Evolutionary conservation across 2,888 invertebrate species (phyloP), one percentile per base, ranked within the genome.

Genomic region (Augochlorella aurata): DNA sequence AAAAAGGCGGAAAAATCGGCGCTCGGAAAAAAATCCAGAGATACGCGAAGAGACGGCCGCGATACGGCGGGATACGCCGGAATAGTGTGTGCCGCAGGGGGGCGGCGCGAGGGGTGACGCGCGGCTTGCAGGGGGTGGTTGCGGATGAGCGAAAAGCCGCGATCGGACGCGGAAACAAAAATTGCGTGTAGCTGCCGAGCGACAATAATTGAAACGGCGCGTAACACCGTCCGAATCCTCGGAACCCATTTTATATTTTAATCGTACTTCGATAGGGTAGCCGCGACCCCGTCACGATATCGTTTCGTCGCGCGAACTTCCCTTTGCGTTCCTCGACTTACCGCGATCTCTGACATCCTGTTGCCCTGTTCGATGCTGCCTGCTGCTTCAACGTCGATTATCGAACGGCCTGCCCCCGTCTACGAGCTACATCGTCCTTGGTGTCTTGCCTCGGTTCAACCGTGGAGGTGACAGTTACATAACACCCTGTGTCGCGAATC

Each of bases 191-290:
- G 89, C 88, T 88, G 75, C 83, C 75, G 88, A 88, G 87, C 80
- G 85, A 89, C 91, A 91, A 90, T 91, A 91, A 91, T 91, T 92
- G 92, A 91, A 91, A 92, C 91, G 90, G 90, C 91, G 90, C 90
- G 92, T 91, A 91, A 92, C 91, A 91, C 92, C 90, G 89, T 90
- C 89, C 90, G 90, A 91, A 90, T 91, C 91, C 90, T 90, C 91
- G 89, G 90, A 91, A 92, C 90, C 88, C 91, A 90, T 92, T 92
- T 92, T 91, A 92, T 92, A 91, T 92, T 92, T 92, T 92, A 92
- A 92, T 91, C 90, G 91, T 89, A 80, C 90, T 88, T 87, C 90
- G 88, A 91, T 92, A 90, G 89, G 84, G 84, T 85, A 74, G 81
- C 74, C 77, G 82, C 83, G 79, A 82, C 75, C 78, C 86, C 77